A percentile compares a stretch with the other conserved stretches of the same genome.
Conservation (phyloP, 2,797 vertebrate genomes). For the Fistularia commersonii region DNA sequence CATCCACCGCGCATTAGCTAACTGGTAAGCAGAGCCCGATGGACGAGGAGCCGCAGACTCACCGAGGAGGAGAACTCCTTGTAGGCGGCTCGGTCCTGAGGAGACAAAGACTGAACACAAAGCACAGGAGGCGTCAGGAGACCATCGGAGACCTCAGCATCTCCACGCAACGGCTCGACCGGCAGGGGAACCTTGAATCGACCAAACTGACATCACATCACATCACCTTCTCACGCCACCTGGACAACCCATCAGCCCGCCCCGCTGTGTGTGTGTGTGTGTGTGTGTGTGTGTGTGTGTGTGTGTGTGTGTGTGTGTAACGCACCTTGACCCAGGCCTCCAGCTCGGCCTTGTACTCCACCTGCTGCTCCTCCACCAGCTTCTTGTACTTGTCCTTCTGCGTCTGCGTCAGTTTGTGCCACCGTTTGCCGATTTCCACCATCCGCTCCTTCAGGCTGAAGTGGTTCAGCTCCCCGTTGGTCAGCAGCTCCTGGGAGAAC, state of each 20-base stretch:
- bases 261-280: too few relatives aligned
- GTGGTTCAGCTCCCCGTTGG: conserved; percentile 80
- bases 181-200: too few relatives aligned
- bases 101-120: conserved; percentile 68
- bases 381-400: conserved; percentile 83
- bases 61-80: conserved; percentile 76
- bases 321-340: conserved; percentile 78
- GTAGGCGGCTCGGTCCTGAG: conserved; percentile 75
- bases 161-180: too few relatives aligned
- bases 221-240: too few relatives aligned
- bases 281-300: too few relatives aligned
- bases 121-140: too few relatives aligned
- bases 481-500: conserved; percentile 83
- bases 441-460: conserved; percentile 83
- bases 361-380: conserved; percentile 79
- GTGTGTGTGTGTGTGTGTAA: too few relatives aligned
- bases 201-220: too few relatives aligned
- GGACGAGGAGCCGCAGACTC: conserved; percentile 35
- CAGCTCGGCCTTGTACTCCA: conserved; percentile 75
- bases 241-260: too few relatives aligned
- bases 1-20: too few relatives aligned
- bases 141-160: too few relatives aligned
- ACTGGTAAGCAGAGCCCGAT: too few relatives aligned
- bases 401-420: conserved; percentile 76
- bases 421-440: conserved; percentile 82